phyloP scores from a whole-genome alignment of 2,113 vertebrate genomes.

The Geococcyx californianus region DNA sequence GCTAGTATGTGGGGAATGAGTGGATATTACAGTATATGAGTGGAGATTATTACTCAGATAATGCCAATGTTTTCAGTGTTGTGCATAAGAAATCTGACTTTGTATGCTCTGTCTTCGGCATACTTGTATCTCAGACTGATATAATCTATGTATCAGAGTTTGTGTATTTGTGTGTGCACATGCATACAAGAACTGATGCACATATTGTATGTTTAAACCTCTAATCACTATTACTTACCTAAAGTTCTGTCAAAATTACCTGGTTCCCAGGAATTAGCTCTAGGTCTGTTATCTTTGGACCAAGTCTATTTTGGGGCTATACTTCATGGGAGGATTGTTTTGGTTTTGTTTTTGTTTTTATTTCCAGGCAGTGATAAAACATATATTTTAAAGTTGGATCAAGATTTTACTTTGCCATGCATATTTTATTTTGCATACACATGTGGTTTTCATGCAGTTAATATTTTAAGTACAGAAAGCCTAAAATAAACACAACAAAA shows the following conservation, averaged over 20 bases:
- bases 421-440: constrained; percentile 28
- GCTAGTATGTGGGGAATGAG: not conserved
- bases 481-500: constrained; percentile 31
- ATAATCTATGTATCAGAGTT: not conserved
- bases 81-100: not conserved
- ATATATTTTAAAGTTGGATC: not conserved
- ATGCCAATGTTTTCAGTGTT: not conserved
- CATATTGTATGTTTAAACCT: not conserved
- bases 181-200: not conserved
- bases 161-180: not conserved
- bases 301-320: not conserved
- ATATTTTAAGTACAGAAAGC: constrained; percentile 49
- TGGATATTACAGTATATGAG: not conserved
- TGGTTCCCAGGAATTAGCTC: not conserved
- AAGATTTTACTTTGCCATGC: not conserved
- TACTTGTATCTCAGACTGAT: not conserved
- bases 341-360: not conserved
- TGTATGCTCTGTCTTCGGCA: not conserved
- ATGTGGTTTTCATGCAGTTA: constrained; percentile 33
- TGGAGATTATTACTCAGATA: not conserved
- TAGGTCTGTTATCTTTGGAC: not conserved
- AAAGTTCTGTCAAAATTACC: not conserved
- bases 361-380: not conserved
- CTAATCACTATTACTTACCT: not conserved
- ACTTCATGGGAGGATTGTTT: not conserved